Conservation (phyloP, 2,797 vertebrate genomes). For the Pangasius macronema region DNA sequence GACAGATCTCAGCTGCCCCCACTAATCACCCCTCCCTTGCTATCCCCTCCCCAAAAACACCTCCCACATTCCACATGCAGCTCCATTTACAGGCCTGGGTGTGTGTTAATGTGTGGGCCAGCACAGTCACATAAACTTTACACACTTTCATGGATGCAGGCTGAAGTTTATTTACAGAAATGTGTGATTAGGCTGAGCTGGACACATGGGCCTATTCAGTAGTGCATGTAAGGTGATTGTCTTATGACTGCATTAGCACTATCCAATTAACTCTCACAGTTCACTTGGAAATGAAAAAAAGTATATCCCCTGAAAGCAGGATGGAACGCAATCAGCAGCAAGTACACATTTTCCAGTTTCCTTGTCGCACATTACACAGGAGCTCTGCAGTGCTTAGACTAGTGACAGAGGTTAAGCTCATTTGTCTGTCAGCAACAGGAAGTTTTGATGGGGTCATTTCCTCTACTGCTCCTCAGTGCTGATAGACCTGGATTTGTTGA, state of each 20-base stretch:
- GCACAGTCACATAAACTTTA: constrained; percentile 34
- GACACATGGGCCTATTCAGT: neutral
- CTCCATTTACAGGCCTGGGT: constrained; percentile 51
- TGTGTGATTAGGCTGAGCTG: neutral
- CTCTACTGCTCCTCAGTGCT: constrained; percentile 35
- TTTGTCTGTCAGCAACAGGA: constrained; percentile 54
- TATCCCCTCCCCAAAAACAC: constrained; percentile 45
- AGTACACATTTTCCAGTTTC: neutral
- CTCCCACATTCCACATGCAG: constrained; percentile 56
- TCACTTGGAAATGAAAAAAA: neutral
- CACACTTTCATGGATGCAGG: constrained; percentile 29
- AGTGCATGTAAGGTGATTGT: neutral
- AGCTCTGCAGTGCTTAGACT: constrained; percentile 30
- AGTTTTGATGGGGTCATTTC: constrained; percentile 49
- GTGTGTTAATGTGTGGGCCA: constrained; percentile 35
- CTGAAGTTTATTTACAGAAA: constrained; percentile 24
- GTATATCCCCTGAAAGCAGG: neutral
- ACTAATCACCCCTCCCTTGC: constrained; percentile 45
- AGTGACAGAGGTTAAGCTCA: constrained; percentile 44
- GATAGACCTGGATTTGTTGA: constrained; percentile 47
- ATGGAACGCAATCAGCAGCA: constrained; percentile 1
- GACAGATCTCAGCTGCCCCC: constrained; percentile 58
- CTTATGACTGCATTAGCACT: neutral
- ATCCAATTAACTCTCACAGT: neutral
- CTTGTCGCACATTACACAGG: constrained; percentile 29